Percentiles rank a stretch among this genome's conserved stretches.
Evolutionary conservation across 2,888 invertebrate species (phyloP).

Genomic region (Chrysodeixis includens): DNA sequence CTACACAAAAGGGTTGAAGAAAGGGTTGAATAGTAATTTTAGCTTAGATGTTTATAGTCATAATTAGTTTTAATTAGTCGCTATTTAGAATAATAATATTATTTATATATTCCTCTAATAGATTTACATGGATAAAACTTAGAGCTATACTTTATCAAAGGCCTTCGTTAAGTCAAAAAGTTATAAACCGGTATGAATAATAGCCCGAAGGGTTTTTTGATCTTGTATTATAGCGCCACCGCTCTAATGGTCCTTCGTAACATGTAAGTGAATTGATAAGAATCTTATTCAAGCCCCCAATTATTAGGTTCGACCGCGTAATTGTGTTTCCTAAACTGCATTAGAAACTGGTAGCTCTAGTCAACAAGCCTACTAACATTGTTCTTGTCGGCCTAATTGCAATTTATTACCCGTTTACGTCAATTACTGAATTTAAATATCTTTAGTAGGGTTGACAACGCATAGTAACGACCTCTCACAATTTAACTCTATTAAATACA

Average conservation of each 20-base stretch:
- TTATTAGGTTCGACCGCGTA: constrained; percentile 38
- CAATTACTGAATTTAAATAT: constrained; percentile 55
- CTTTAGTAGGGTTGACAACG: constrained; percentile 28
- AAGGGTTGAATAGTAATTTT: neutral
- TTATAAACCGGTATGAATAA: neutral
- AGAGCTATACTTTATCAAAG: neutral
- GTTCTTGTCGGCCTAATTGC: constrained; percentile 54
- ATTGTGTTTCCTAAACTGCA: constrained; percentile 42
- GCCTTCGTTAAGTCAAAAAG: neutral
- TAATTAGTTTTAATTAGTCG: neutral
- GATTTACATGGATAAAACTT: too few relatives aligned
- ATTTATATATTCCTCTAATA: too few relatives aligned
- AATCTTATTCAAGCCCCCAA: constrained; percentile 39
- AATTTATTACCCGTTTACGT: constrained; percentile 53
- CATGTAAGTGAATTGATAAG: constrained; percentile 28
- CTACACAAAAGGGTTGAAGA: neutral
- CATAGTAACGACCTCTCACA: neutral
- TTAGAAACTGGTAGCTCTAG: constrained; percentile 28
- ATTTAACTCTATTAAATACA: neutral
- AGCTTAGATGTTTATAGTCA: neutral
- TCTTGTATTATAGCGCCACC: neutral
- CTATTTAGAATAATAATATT: neutral
- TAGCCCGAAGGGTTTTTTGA: neutral
- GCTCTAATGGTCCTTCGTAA: neutral
- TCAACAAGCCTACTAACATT: constrained; percentile 37